phyloP scores from a whole-genome alignment of 2,797 vertebrate species.

The Pseudopleuronectes americanus region DNA sequence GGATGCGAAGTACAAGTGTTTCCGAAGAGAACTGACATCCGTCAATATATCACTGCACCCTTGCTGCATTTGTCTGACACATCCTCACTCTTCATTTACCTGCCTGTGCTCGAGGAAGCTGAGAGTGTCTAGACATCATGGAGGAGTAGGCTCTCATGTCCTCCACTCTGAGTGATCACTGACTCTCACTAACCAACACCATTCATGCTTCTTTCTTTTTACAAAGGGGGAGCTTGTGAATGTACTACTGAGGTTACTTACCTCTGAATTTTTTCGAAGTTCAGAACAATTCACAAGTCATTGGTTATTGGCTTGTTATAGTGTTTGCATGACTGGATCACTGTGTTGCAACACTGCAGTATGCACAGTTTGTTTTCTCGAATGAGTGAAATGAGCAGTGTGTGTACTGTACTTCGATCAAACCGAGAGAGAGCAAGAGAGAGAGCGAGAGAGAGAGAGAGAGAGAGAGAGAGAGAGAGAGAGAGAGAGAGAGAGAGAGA shows the following conservation, averaged over 20 bases:
- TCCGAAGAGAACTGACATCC: too few species aligned
- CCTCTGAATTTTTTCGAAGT: not conserved
- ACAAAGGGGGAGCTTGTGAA: not conserved
- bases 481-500: too few species aligned
- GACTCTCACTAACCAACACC: slow-evolving; percentile 2
- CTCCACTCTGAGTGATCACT: not conserved
- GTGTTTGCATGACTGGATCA: not conserved
- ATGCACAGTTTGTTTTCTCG: not conserved
- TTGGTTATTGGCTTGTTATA: too few species aligned
- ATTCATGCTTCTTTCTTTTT: not conserved
- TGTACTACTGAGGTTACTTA: not conserved
- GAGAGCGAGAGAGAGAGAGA: too few species aligned
- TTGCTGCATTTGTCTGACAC: slow-evolving; percentile 1
- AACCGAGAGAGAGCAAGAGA: too few species aligned
- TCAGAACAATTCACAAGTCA: too few species aligned
- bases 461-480: too few species aligned
- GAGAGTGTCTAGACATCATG: slow-evolving; percentile 7
- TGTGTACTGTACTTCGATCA: slow-evolving; percentile 3
- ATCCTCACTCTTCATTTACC: slow-evolving; percentile 20
- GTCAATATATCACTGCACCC: slow-evolving; percentile 9
- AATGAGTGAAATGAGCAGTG: not conserved
- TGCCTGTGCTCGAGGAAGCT: slow-evolving; percentile 11
- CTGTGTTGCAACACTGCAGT: not conserved
- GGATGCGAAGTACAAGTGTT: not conserved
- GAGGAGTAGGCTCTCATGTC: slow-evolving; percentile 1